Evolutionary conservation across 2,113 vertebrate species (phyloP), one percentile per base, ranked within the genome.

Genomic region (Oophaga pumilio): DNA sequence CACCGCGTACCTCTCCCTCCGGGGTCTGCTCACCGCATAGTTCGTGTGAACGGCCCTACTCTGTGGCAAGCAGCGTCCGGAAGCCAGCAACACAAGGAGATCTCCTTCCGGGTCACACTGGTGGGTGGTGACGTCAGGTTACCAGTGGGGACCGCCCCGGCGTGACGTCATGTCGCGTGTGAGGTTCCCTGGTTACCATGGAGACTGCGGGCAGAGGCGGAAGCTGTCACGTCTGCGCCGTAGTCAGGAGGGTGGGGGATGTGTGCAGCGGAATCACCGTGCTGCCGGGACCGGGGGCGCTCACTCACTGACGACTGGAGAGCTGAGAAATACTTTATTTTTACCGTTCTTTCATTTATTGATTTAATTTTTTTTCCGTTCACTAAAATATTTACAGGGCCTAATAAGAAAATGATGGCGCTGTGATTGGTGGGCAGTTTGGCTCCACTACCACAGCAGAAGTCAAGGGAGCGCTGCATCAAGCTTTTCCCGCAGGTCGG

Each of bases 71-170:
- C 71, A 15, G 73, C 43, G 22, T 85, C 84, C 71, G 84, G 73
- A 85, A 85, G 33, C 84, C 56, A 64, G 15, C 22, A 62, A 62
- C 83, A 85, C 71, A 14, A 9, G 59, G 33, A 56, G 22, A 24
- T 76, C 73, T 77, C 11, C 84, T 85, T 85, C 84, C 84, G 73
- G 84, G 84, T 85, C 73, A 77, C 73, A 18, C 4, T 56, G 49
- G 73, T 57, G 20, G 53, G 24, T 68, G 53, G 28, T 85, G 84
- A 85, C 84, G 69, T 85, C 84, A 85, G 6, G 9, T 20, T 2
- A 12, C 12, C 28, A 60, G 56, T 14, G 52, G 43, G 28, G 57
- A 8, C 73, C 73, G 73, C 84, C 84, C 50, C 10, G 18, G n/a
- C n/a, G 22, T 68, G 52, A 85, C 28, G 11, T 85, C 24, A 59